These are phyloP conservation scores for Dimorphilus gyrociliatus DNA, from an alignment of 2,888 invertebrate species.

Conservation along the genomic window DNA sequence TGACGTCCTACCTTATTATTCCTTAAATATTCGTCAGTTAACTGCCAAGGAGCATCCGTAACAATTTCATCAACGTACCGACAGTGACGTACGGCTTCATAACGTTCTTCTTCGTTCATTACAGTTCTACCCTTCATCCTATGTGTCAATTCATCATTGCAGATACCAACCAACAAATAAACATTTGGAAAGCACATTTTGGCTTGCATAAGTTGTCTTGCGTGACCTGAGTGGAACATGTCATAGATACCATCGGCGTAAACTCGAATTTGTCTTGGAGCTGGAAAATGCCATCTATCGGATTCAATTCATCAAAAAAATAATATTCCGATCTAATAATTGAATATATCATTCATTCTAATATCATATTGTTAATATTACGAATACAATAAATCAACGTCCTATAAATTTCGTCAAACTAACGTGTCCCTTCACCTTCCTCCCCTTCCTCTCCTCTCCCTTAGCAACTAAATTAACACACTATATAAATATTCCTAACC, in stretches of 20 bases:
- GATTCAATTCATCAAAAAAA: not conserved
- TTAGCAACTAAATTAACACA: too few relatives aligned
- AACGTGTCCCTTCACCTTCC: too few relatives aligned
- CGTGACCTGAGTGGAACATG: conserved; percentile 89
- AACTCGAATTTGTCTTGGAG: conserved; percentile 64
- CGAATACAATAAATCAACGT: too few relatives aligned
- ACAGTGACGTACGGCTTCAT: conserved; percentile 80
- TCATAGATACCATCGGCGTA: conserved; percentile 95
- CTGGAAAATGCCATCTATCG: conserved; percentile 22
- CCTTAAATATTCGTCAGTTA: conserved; percentile 66
- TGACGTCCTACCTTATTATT: conserved; percentile 69
- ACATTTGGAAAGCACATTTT: conserved; percentile 83
- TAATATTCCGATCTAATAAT: too few relatives aligned
- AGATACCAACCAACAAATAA: conserved; percentile 75
- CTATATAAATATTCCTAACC: too few relatives aligned
- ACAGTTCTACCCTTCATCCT: conserved; percentile 71
- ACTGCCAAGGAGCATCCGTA: conserved; percentile 73
- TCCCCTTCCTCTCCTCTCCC: too few relatives aligned
- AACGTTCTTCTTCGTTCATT: conserved; percentile 80
- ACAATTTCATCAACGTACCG: conserved; percentile 89
- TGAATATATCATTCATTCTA: too few relatives aligned
- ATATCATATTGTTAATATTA: too few relatives aligned
- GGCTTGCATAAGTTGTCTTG: conserved; percentile 77
- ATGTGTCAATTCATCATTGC: conserved; percentile 72
- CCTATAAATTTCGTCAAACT: too few relatives aligned